Evolutionary conservation across 2,888 invertebrate species (phyloP), one percentile per base, ranked within the genome.

Genomic region (Cremastinae sp.): DNA sequence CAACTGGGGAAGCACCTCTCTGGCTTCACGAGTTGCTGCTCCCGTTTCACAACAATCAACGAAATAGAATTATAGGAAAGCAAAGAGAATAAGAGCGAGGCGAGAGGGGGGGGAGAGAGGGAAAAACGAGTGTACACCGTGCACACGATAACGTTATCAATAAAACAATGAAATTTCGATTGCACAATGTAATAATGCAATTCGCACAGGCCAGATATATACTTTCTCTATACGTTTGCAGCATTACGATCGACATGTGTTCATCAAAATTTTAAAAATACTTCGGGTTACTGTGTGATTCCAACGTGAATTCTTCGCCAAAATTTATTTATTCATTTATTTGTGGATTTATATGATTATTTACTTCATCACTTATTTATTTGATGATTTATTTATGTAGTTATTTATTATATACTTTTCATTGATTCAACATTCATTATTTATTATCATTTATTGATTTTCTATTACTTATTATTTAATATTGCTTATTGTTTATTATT

Each of bases 1-100:
- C 59, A 43, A 62, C 43, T 18, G 16, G 22, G 58, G 49, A 28
- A n/a, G 58, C 72, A 68, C 51, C 68, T 54, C 53, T 69, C 36
- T 0, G 75, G 68, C 68, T 76, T 76, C 62, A 28, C 66, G 51
- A 49, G 71, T 75, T 72, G 75, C 28, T 28, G 28, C 64, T 66
- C 66, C 56, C 58, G 64, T 76, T 76, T 51, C 68, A 58, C 72
- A 62, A 72, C 72, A 69, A 76, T 72, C 64, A 56, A n/a, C 4
- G 22, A 72, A 45, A 75, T 64, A 45, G n/a, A 72, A 72, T 75
- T 49, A 59, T 9, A 47, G 14, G n/a, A 69, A 58, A 22, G 2
- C 49, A 47, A 53, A 61, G 16, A 45, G 20, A 49, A n/a, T 12
- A n/a, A 36, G 28, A 20, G 2, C 16, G 5, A 5, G 9, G 10